These are phyloP conservation scores for Forbesichthys papilliferus DNA, from an alignment of 2,113 vertebrate species.

Conservation along the genomic window DNA sequence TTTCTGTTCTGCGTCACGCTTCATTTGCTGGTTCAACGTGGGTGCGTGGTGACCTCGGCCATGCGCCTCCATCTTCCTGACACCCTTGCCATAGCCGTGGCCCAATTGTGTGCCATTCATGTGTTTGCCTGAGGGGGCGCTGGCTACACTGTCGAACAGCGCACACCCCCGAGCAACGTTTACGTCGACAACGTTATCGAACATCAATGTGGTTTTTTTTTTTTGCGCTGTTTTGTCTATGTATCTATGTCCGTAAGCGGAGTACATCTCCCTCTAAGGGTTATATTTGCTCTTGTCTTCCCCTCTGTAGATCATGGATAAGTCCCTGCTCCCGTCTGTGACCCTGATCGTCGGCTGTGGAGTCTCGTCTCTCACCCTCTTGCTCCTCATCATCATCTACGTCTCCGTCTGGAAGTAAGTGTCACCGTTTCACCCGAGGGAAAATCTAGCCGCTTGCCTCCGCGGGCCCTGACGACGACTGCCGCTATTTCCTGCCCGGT, in stretches of 20 bases:
- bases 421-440: conserved; percentile 6
- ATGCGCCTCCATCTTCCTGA: conserved; percentile 66
- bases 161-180: conserved; percentile 2
- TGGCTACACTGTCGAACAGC: conserved; percentile 64
- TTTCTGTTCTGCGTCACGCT: conserved; percentile 32
- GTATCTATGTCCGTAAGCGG: conserved; percentile 14
- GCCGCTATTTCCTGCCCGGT: conserved; percentile 8
- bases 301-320: conserved; percentile 90
- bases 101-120: conserved; percentile 70
- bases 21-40: conserved; percentile 59
- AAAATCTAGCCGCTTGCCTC: neutral
- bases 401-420: conserved; percentile 98
- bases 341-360: conserved; percentile 98
- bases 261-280: conserved; percentile 36
- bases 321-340: conserved; percentile 91
- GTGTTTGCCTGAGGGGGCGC: conserved; percentile 60
- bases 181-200: too few species aligned
- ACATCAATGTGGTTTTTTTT: neutral
- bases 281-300: conserved; percentile 48
- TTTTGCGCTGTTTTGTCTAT: neutral
- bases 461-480: neutral
- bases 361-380: conserved; percentile 94
- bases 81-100: conserved; percentile 71
- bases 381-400: conserved; percentile 98
- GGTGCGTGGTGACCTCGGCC: conserved; percentile 45